phyloP scores from a whole-genome alignment of 1,140 invertebrate species.

The Danaus plexippus region DNA sequence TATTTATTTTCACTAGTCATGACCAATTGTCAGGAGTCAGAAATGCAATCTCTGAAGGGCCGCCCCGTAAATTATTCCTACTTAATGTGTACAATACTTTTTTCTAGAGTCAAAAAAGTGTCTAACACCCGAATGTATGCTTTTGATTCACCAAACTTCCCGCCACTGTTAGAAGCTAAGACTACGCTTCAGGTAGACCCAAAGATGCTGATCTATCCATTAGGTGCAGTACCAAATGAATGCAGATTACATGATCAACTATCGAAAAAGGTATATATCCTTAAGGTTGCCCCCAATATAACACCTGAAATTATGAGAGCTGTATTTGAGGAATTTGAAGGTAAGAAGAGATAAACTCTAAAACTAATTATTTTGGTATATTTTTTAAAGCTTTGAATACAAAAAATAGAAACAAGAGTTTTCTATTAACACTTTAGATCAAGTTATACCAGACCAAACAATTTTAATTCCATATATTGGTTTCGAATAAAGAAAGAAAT shows the following conservation, averaged over 20 bases:
- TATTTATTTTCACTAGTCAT: no score
- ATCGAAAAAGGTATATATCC: conserved; percentile 86
- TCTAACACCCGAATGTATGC: conserved; percentile 90
- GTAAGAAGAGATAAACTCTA: conserved; percentile 20
- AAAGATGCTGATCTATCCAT: conserved; percentile 50
- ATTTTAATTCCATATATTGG: no score
- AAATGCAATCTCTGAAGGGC: no score
- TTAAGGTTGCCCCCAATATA: conserved; percentile 93
- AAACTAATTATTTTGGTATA: no score
- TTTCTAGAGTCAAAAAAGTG: conserved; percentile 82
- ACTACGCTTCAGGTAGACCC: conserved; percentile 53
- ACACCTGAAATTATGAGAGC: conserved; percentile 81
- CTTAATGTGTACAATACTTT: no score
- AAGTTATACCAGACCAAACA: no score
- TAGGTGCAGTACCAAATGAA: conserved; percentile 47
- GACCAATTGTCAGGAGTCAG: no score
- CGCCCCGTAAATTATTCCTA: no score
- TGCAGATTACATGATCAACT: conserved; percentile 80
- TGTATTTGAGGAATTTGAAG: conserved; percentile 51
- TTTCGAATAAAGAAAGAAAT: no score
- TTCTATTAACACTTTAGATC: no score
- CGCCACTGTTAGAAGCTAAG: conserved; percentile 76
- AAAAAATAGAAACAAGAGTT: no score
- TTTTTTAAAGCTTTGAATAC: no score
- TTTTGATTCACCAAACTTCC: conserved; percentile 92